Evolutionary conservation across 2,888 invertebrate species (phyloP).

Genomic region (Erynnis tages): DNA sequence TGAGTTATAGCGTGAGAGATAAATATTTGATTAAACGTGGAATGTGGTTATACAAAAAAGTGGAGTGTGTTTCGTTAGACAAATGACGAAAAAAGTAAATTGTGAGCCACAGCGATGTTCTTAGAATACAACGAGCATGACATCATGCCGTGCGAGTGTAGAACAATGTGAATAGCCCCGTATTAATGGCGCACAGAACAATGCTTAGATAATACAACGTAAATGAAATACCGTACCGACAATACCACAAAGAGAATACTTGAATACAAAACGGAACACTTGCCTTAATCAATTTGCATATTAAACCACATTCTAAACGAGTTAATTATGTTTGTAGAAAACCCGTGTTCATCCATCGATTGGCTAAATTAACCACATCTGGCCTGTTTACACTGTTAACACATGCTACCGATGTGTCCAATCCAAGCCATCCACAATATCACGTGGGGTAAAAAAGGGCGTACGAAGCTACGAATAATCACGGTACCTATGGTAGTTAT

Average conservation of each 20-base stretch:
- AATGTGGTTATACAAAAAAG: too few species aligned
- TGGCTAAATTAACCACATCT: slow-evolving; percentile 52
- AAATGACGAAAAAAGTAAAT: slow-evolving; percentile 45
- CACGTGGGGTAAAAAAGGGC: slow-evolving; percentile 43
- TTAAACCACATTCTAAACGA: slow-evolving; percentile 18
- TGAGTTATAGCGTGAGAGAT: slow-evolving; percentile 40
- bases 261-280: slow-evolving; percentile 39
- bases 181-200: slow-evolving; percentile 55
- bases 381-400: slow-evolving; percentile 53
- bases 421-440: slow-evolving; percentile 40
- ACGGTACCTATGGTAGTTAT: too few species aligned
- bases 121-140: slow-evolving; percentile 50
- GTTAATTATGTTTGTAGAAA: slow-evolving; percentile 38
- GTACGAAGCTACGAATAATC: slow-evolving; percentile 40
- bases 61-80: slow-evolving; percentile 43
- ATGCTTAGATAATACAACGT: slow-evolving; percentile 53
- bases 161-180: slow-evolving; percentile 55
- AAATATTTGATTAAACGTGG: slow-evolving; percentile 55
- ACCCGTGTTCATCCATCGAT: slow-evolving; percentile 46
- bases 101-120: slow-evolving; percentile 43
- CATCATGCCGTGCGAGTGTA: slow-evolving; percentile 52
- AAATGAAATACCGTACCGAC: slow-evolving; percentile 46
- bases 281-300: slow-evolving; percentile 23
- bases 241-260: slow-evolving; percentile 24
- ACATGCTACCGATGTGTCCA: slow-evolving; percentile 57